These are phyloP conservation scores for Ciconia nigra DNA, from an alignment of 2,797 vertebrate genomes.

Conservation along the genomic window DNA sequence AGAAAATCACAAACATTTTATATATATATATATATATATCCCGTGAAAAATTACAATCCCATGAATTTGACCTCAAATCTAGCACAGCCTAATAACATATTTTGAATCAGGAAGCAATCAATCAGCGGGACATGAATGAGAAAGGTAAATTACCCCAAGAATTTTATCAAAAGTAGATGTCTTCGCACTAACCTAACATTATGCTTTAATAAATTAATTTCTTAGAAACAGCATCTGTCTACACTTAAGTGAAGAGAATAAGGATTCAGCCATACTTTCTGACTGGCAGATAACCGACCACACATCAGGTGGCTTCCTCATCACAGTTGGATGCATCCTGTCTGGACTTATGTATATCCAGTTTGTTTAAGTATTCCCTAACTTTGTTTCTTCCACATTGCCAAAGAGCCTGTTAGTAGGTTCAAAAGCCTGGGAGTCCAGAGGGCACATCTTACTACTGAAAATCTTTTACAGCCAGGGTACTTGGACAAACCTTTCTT, in stretches of 20 bases:
- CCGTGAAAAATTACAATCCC: background rate
- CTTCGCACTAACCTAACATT: background rate
- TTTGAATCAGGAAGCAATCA: background rate
- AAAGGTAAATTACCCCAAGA: background rate
- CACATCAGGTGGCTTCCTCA: background rate
- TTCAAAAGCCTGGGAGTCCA: background rate
- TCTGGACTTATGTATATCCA: background rate
- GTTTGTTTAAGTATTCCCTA: background rate
- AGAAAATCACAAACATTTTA: background rate
- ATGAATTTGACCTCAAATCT: background rate
- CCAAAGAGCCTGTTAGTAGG: background rate
- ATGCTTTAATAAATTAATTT: background rate
- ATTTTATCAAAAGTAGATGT: background rate
- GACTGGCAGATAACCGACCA: background rate
- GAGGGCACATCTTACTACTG: background rate
- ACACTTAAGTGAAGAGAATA: background rate
- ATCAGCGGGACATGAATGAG: background rate
- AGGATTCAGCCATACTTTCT: background rate
- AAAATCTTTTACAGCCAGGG: background rate
- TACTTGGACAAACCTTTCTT: background rate
- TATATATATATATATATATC: accelerated
- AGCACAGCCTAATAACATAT: accelerated
- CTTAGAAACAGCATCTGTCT: background rate
- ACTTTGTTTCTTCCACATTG: background rate
- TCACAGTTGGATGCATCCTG: background rate